Conservation (phyloP, 2,797 vertebrate species). For the Octomys mimax region DNA sequence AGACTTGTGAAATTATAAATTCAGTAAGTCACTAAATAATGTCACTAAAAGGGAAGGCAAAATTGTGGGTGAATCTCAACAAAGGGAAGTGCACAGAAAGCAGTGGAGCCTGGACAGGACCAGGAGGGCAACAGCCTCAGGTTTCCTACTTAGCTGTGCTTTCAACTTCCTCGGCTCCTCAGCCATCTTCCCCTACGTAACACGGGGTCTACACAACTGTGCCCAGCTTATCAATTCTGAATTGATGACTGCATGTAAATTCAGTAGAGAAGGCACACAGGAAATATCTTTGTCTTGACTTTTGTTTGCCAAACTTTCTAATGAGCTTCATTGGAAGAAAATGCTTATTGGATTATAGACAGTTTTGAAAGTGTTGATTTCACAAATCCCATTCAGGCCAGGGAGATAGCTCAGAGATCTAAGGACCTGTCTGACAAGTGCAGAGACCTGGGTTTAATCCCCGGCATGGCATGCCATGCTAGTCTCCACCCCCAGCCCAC, state of each 20-base stretch:
- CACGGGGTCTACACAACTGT: background rate
- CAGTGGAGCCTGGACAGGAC: background rate
- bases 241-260: background rate
- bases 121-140: background rate
- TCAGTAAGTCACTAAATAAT: background rate
- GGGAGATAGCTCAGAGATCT: too few relatives aligned
- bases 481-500: too few relatives aligned
- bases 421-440: too few relatives aligned
- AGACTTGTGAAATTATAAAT: background rate
- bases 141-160: background rate
- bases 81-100: background rate
- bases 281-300: background rate
- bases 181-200: background rate
- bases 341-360: conserved; percentile 7
- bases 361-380: conserved; percentile 35
- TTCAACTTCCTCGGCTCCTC: background rate
- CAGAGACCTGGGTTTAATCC: too few relatives aligned
- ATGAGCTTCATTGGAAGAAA: conserved; percentile 36
- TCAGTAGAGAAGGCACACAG: background rate
- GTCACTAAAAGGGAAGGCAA: background rate
- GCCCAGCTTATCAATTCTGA: background rate
- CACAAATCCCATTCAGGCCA: background rate
- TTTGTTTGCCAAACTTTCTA: background rate
- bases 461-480: too few relatives aligned
- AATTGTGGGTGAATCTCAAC: background rate